Base-by-base conservation (phyloP, 2,888 invertebrate species). In the Syrista parreyssii region DNA sequence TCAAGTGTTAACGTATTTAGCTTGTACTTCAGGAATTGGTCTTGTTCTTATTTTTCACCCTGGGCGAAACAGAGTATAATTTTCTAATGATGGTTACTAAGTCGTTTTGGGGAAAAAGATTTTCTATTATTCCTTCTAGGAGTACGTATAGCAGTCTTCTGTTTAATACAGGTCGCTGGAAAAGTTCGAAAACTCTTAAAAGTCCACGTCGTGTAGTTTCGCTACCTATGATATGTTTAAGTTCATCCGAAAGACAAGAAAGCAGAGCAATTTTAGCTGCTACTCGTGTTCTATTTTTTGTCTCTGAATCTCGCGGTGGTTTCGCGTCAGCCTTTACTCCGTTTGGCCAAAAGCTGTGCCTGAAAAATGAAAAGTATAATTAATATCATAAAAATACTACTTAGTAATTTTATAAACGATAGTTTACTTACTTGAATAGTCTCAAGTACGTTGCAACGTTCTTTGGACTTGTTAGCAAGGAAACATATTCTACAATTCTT, bases 361-460 rank as follows among this genome's bases (percentile, higher is more conserved):
- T 94, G 80, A 76, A 90, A 89, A 79, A 77, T 55, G 76, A 78
- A 71, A 23, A 71, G 90, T 86, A 71, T 71, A 32, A 71, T 71
- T 71, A 71, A 15, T 71, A 31, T 33, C 31, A 31, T 32, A 94
- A 85, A 93, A 92, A 32, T 93, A 93, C 84, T 94, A 93, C 84
- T 94, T 94, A 80, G 76, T 90, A 89, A 79, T 12, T n/a, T 36
- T 31, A 68, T 33, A 68, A 74, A 31, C 1, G 9, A 33, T 35
- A 68, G n/a, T 78, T 79, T 82, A 92, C 95, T 93, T 90, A 97
- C 97, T 96, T 97, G 89, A 98, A 96, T 36, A 95, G 93, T 89
- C 95, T 95, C 79, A 98, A 93, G 92, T 98, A 98, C 87, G 96
- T 96, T 1, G 97, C 97, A 73, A 98, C 96, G 88, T 97, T 97